Conservation (phyloP, 2,888 invertebrate species). For the Parnassius orleans region DNA sequence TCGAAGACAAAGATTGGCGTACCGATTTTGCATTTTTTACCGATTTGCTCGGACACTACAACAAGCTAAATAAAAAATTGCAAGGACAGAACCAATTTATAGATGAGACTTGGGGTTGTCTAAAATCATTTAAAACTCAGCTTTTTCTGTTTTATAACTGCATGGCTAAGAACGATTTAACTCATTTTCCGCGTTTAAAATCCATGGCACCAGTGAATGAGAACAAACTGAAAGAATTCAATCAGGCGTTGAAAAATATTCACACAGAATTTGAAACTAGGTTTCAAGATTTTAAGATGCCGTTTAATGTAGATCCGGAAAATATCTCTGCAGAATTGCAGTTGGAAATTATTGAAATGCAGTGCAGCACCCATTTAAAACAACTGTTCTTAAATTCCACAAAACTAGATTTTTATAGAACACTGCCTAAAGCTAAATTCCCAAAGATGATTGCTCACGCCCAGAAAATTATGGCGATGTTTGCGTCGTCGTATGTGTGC, state of each 20-base stretch:
- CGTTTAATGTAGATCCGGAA: conserved; percentile 18
- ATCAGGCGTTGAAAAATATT: conserved; percentile 16
- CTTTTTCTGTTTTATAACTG: conserved; percentile 26
- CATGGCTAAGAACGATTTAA: no score
- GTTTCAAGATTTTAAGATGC: conserved; percentile 28
- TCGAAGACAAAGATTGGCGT: conserved; percentile 25
- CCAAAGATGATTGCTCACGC: no score
- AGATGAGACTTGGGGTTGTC: conserved; percentile 27
- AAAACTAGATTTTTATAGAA: no score
- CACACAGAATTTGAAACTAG: conserved; percentile 28
- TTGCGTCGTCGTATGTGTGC: no score
- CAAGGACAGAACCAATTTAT: conserved; percentile 22
- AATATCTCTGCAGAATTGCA: no score
- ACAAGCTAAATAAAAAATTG: conserved; percentile 27
- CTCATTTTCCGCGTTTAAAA: conserved; percentile 16
- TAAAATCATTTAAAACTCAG: conserved; percentile 30
- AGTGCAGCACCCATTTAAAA: no score
- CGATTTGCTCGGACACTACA: conserved; percentile 25
- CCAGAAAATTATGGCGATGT: no score
- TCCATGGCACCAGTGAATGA: conserved; percentile 21
- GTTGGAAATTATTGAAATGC: no score
- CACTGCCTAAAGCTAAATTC: conserved; percentile 1
- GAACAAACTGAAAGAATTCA: conserved; percentile 25
- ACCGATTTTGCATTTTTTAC: conserved; percentile 27
- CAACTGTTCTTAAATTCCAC: conserved; percentile 26